These are phyloP conservation scores for Aphodius sticticus DNA, from an alignment of 2,888 invertebrate genomes.

Conservation along the genomic window DNA sequence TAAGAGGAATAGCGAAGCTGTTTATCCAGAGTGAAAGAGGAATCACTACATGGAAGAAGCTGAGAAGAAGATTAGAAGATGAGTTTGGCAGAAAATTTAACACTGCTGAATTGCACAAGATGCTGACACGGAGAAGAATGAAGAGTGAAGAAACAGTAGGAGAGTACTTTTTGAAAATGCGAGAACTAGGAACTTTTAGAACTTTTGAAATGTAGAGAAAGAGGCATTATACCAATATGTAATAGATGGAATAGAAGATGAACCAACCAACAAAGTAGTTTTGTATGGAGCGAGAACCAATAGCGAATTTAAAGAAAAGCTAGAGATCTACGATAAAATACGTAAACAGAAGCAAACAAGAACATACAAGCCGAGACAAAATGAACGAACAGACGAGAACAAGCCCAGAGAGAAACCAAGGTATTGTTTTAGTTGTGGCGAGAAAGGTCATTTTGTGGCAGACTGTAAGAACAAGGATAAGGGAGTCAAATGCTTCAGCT, in stretches of 20 bases:
- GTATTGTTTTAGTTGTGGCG: background rate
- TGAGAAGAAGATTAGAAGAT: constrained; percentile 22
- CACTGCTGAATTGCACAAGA: background rate
- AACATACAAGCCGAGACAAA: constrained; percentile 7
- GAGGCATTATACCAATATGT: constrained; percentile 6
- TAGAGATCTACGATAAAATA: background rate
- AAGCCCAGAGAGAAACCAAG: constrained; percentile 1
- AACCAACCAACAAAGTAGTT: background rate
- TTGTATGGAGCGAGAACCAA: constrained; percentile 16
- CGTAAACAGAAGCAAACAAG: too few relatives aligned
- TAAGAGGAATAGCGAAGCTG: constrained; percentile 36
- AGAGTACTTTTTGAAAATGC: constrained; percentile 5
- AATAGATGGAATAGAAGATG: constrained; percentile 10
- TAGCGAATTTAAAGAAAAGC: constrained; percentile 10
- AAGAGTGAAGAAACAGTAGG: too few relatives aligned
- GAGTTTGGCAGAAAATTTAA: constrained; percentile 28
- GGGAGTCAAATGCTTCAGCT: background rate
- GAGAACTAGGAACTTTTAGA: background rate
- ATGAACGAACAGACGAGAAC: background rate
- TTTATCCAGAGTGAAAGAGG: constrained; percentile 37
- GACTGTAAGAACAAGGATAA: background rate
- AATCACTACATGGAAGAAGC: constrained; percentile 31
- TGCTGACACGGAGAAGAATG: constrained; percentile 9
- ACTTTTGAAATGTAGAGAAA: constrained; percentile 18
- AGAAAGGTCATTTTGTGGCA: background rate